phyloP scores from a whole-genome alignment of 2,888 invertebrate species.

The Ypsolopha scabrella region DNA sequence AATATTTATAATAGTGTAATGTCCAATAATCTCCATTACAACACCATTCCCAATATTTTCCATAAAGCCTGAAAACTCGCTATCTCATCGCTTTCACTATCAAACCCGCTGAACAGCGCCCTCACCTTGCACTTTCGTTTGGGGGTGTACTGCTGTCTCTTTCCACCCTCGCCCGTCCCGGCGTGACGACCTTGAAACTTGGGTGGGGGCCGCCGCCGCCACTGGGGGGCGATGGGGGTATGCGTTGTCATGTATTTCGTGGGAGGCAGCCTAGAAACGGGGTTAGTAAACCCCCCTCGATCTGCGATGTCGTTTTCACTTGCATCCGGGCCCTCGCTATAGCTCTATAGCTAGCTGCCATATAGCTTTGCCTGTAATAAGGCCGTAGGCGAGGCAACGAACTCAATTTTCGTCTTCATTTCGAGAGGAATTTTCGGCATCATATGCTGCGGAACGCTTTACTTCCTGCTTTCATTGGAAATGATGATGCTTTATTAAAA shows the following conservation, averaged over 20 bases:
- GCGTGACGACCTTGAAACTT: constrained; percentile 58
- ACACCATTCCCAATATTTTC: too few species aligned
- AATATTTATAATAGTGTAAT: too few species aligned
- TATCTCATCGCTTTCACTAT: neutral
- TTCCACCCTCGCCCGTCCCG: constrained; percentile 29
- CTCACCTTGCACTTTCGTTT: constrained; percentile 52
- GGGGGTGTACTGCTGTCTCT: constrained; percentile 38
- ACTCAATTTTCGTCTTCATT: neutral
- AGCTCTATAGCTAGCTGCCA: neutral
- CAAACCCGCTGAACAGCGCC: neutral
- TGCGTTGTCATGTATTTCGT: constrained; percentile 33
- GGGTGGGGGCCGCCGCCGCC: constrained; percentile 24
- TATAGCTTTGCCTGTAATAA: neutral
- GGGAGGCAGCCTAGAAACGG: constrained; percentile 40
- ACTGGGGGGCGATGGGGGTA: constrained; percentile 19
- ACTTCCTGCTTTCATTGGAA: too few species aligned
- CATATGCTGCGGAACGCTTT: too few species aligned
- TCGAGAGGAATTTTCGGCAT: neutral
- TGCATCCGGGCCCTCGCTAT: constrained; percentile 44
- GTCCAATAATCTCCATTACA: too few species aligned
- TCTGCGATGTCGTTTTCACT: constrained; percentile 51
- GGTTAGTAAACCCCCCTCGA: constrained; percentile 41
- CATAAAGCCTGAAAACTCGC: neutral
- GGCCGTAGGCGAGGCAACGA: neutral
- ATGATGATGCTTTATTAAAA: too few species aligned